phyloP scores from a whole-genome alignment of 2,797 vertebrate species.

The Malurus splendens region DNA sequence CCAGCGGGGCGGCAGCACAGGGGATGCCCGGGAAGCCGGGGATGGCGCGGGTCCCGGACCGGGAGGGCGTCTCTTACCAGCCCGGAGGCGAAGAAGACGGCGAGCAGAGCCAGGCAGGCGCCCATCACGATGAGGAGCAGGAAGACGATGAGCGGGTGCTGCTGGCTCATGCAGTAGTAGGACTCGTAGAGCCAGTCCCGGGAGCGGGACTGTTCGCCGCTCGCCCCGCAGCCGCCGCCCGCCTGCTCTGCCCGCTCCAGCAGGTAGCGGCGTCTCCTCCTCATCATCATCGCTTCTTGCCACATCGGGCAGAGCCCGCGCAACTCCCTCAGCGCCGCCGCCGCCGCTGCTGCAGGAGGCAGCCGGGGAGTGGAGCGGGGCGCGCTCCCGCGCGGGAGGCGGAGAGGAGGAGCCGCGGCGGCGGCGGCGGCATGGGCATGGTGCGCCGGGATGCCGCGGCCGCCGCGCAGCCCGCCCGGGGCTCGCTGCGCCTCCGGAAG shows the following conservation, averaged over 20 bases:
- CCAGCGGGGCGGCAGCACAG: neutral
- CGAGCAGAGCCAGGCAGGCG: slow-evolving; percentile 90
- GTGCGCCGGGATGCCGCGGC: neutral
- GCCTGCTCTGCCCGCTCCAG: slow-evolving; percentile 83
- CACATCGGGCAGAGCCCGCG: slow-evolving; percentile 76
- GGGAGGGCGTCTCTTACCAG: slow-evolving; percentile 80
- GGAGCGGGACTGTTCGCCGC: slow-evolving; percentile 66
- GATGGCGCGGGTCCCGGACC: neutral
- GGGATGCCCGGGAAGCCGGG: neutral
- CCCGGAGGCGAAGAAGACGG: slow-evolving; percentile 94
- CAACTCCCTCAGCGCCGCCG: slow-evolving; percentile 14
- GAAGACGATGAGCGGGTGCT: slow-evolving; percentile 97
- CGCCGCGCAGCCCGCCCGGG: neutral
- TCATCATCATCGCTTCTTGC: slow-evolving; percentile 81
- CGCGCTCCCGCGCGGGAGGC: slow-evolving; percentile 39
- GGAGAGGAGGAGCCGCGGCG: slow-evolving; percentile 27
- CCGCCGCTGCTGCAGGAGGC: slow-evolving; percentile 16
- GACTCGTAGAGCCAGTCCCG: slow-evolving; percentile 95
- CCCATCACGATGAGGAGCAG: slow-evolving; percentile 96
- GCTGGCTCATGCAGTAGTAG: slow-evolving; percentile 98
- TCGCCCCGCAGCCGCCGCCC: slow-evolving; percentile 50
- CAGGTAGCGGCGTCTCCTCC: slow-evolving; percentile 86
- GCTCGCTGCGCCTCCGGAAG: neutral
- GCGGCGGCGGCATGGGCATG: neutral
- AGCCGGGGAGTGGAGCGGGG: slow-evolving; percentile 24